Conservation (phyloP, 2,888 invertebrate species). For the Synanthedon myopaeformis region DNA sequence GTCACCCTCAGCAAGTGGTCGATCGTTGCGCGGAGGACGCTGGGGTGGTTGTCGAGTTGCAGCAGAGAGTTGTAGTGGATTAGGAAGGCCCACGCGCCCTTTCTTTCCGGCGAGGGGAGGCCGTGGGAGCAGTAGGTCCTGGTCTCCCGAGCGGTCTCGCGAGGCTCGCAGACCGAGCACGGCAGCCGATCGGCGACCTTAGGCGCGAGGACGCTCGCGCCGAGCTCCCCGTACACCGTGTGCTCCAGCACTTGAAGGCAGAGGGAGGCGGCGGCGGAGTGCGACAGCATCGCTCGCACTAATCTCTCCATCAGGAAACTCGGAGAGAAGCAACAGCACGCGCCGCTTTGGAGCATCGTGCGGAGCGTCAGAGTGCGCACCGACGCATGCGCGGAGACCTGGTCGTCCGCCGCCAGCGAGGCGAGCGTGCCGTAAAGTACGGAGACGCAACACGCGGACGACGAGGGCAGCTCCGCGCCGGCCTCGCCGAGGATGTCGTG, state of each 20-base stretch:
- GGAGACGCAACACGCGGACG: conserved; percentile 68
- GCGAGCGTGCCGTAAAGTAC: conserved; percentile 67
- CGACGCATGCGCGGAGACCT: conserved; percentile 35
- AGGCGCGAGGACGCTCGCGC: conserved; percentile 49
- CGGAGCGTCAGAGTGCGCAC: conserved; percentile 61
- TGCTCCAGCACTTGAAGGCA: conserved; percentile 69
- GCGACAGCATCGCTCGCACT: conserved; percentile 57
- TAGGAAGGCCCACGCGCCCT: conserved; percentile 67
- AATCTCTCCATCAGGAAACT: conserved; percentile 58
- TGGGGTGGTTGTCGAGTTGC: conserved; percentile 61
- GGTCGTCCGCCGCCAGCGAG: conserved; percentile 54
- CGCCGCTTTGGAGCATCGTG: conserved; percentile 69
- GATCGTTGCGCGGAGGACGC: conserved; percentile 68
- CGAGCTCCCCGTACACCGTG: conserved; percentile 71
- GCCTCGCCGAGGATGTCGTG: conserved; percentile 68
- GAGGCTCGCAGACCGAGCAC: conserved; percentile 52
- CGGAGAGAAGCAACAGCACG: conserved; percentile 74
- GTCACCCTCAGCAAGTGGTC: conserved; percentile 71
- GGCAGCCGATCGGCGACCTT: conserved; percentile 48
- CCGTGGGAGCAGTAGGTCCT: conserved; percentile 38
- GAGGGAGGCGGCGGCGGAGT: conserved; percentile 37
- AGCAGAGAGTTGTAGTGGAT: conserved; percentile 70
- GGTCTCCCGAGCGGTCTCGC: conserved; percentile 31
- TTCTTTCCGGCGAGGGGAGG: conserved; percentile 36
- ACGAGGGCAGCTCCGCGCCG: conserved; percentile 37